Evolutionary conservation across 2,888 invertebrate genomes (phyloP).

Genomic region (Erebia epiphron): DNA sequence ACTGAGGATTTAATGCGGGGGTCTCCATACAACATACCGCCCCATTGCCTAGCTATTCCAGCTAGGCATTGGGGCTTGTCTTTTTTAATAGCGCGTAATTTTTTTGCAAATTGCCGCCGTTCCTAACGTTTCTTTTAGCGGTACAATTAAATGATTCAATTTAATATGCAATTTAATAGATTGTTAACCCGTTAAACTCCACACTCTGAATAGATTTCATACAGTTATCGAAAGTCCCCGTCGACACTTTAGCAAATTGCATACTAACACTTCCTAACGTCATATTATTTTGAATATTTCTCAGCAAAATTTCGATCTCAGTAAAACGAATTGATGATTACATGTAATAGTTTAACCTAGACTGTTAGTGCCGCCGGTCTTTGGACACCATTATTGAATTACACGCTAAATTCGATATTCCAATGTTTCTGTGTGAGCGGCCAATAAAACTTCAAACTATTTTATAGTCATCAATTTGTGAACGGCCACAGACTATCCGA

Average conservation of each 20-base stretch:
- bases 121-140: conserved; percentile 17
- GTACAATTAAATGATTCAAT: conserved; percentile 5
- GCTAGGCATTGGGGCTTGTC: too few relatives aligned
- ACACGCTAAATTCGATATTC: conserved; percentile 64
- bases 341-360: conserved; percentile 63
- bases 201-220: conserved; percentile 29
- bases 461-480: conserved; percentile 64
- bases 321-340: conserved; percentile 73
- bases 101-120: conserved; percentile 5
- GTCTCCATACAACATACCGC: too few relatives aligned
- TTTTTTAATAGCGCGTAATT: neutral
- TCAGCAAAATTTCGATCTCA: conserved; percentile 63
- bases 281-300: conserved; percentile 50
- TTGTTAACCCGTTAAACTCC: conserved; percentile 20
- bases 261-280: conserved; percentile 50
- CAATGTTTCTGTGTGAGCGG: conserved; percentile 62
- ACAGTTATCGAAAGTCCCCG: conserved; percentile 52
- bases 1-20: too few relatives aligned
- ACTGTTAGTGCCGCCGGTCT: conserved; percentile 76
- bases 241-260: conserved; percentile 48
- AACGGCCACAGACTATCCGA: conserved; percentile 54
- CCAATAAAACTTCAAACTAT: conserved; percentile 58
- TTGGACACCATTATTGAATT: conserved; percentile 75
- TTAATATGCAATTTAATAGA: conserved; percentile 28
- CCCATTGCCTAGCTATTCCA: too few relatives aligned